Evolutionary conservation across 92 coral and sea anemone genomes (phyloP).

Genomic region (Montipora capitata): DNA sequence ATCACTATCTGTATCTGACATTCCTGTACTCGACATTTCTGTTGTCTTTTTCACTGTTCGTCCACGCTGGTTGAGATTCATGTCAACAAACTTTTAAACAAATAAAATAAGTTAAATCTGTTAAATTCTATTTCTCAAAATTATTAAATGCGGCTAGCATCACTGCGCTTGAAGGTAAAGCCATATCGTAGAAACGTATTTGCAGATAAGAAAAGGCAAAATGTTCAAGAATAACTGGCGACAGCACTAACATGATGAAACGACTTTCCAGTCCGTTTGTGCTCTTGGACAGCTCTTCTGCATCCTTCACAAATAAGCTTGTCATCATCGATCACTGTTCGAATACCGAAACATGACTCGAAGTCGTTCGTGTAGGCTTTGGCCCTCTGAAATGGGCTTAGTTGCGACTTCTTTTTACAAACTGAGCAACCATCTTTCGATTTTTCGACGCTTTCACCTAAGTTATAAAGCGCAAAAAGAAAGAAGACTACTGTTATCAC

Average conservation of each 20-base stretch:
- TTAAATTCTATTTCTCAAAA: no score
- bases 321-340: neutral
- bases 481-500: neutral
- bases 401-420: neutral
- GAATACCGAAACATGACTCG: neutral
- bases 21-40: neutral
- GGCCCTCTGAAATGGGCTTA: neutral
- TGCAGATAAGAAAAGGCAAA: no score
- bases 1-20: neutral
- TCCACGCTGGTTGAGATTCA: constrained; percentile 32
- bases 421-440: neutral
- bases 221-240: no score
- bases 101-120: neutral
- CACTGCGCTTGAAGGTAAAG: no score
- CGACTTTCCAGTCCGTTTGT: constrained; percentile 7
- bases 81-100: constrained; percentile 18
- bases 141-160: no score
- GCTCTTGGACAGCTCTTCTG: constrained; percentile 14
- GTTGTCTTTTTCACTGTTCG: constrained; percentile 4
- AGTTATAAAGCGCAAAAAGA: neutral
- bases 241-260: constrained; percentile 21
- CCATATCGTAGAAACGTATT: no score
- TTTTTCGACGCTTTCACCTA: neutral
- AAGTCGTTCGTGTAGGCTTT: neutral
- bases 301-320: constrained; percentile 14